Base-by-base conservation (phyloP, 2,113 vertebrate species). In the Rynchops niger region DNA sequence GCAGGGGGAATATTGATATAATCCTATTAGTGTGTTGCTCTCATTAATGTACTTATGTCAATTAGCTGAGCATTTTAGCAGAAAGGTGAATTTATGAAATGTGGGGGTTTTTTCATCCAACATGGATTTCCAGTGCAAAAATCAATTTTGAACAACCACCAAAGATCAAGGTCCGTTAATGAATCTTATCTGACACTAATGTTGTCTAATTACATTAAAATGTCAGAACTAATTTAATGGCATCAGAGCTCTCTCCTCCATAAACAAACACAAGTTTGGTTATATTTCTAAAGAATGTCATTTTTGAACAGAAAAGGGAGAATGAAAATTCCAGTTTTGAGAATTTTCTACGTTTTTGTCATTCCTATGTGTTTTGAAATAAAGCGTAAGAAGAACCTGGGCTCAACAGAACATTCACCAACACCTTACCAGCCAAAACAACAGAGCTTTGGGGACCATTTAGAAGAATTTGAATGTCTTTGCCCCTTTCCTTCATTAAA, bases 1-100 rank as follows among this genome's bases (percentile, higher is more conserved):
- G 93, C 80, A 95, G 94, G 95, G 93, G 76, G 77, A 96, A 93
- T 97, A 97, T 97, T 97, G 97, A 96, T 97, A 96, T 93, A 98
- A 97, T 97, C 95, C 95, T 97, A 90, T 97, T 96, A 96, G 83
- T 67, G 34, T 82, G 72, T 95, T 94, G 91, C 91, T 96, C 83
- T 97, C 94, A 97, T 97, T 97, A 97, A 97, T 95, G 94, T 95
- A 96, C 94, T 98, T 97, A 97, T 56, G 81, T 96, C 96, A 98
- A 95, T 98, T 98, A 98, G 97, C 90, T 94, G 83, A 97, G 91
- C 93, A 91, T 97, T 97, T 92, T 92, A 97, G 96, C 89, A 96
- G 92, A 98, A 97, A 97, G 96, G 86, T 96, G 85, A 96, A 93
- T 95, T 97, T 97, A 95, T 97, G 83, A 88, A 90, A 81, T 78